Evolutionary conservation across 92 coral and sea anemone species (phyloP), one percentile per base, ranked within the genome.

Genomic region (Ricordea florida): DNA sequence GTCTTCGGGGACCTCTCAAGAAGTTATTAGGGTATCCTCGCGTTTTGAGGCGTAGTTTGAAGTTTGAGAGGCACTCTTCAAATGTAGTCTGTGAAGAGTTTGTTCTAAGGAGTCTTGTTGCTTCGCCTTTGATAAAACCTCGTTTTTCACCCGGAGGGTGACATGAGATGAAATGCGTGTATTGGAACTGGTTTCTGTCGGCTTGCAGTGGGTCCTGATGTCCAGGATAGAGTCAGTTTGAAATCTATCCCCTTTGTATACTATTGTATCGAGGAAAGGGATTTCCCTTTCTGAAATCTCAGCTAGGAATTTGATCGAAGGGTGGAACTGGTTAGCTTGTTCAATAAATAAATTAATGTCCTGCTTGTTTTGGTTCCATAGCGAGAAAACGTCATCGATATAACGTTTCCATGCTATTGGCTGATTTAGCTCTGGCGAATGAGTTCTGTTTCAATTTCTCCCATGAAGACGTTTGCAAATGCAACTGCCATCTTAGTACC

Each of bases 71-170:
- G n/a, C n/a, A n/a, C n/a, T n/a, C n/a, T n/a, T n/a, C n/a, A n/a
- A n/a, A n/a, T n/a, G n/a, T n/a, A n/a, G n/a, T n/a, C n/a, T n/a
- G n/a, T n/a, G n/a, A n/a, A n/a, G n/a, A 71, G 51, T 52, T 70
- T 33, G 62, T 55, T 55, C 57, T 41, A 13, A 72, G 55, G 34
- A 53, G 79, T 42, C 79, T 38, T 14, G 18, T 20, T 24, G 79
- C 79, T 72, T 72, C 67, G 65, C 67, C 79, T 72, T 72, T 72
- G 33, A 72, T 56, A 28, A 57, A 57, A 28, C 65, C 65, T 35
- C 25, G 6, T 28, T 28, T 57, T 14, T 18, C 65, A 15, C 56
- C 62, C 13, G 66, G 78, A 18, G 66, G 78, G 78, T 71, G 66
- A 40, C 78, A 53, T 17, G 78, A 71, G 38, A 28, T 52, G 66